phyloP scores from a whole-genome alignment of 2,888 invertebrate species.

The Cosmia pyralina region DNA sequence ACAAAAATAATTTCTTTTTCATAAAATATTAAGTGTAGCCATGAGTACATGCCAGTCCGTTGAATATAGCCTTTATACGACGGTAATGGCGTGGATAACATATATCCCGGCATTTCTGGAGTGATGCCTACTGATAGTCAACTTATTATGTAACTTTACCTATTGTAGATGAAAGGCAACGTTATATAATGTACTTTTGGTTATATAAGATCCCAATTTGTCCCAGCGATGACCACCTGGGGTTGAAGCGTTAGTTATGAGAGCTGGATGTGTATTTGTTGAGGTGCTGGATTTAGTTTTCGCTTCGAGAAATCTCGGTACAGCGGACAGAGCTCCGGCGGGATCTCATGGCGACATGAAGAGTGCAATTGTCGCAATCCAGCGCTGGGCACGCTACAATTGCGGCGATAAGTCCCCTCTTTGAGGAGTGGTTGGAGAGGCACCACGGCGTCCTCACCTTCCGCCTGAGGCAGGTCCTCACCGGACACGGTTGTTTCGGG shows the following conservation, averaged over 20 bases:
- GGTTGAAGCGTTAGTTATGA: constrained; percentile 4
- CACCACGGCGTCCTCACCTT: too few species aligned
- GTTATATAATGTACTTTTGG: constrained; percentile 35
- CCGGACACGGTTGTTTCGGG: too few species aligned
- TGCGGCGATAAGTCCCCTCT: too few species aligned
- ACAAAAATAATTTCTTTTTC: constrained; percentile 56
- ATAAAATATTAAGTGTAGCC: constrained; percentile 58
- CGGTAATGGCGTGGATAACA: constrained; percentile 69
- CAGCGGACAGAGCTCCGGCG: too few species aligned
- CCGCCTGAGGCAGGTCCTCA: too few species aligned
- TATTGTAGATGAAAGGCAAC: constrained; percentile 44
- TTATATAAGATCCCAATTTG: constrained; percentile 40
- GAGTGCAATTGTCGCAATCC: too few species aligned
- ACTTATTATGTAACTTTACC: constrained; percentile 56
- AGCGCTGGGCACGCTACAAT: too few species aligned
- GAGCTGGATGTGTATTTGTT: constrained; percentile 15
- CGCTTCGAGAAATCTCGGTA: too few species aligned
- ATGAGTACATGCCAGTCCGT: constrained; percentile 61
- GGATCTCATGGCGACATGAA: too few species aligned
- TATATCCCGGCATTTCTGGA: constrained; percentile 55
- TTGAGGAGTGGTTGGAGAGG: too few species aligned
- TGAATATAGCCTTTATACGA: constrained; percentile 64
- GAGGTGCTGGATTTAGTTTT: constrained; percentile 5
- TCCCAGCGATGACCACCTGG: constrained; percentile 34
- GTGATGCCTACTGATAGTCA: constrained; percentile 58